These are phyloP conservation scores for Ichneumoninae sp. DNA, from an alignment of 2,888 invertebrate species.

Conservation along the genomic window DNA sequence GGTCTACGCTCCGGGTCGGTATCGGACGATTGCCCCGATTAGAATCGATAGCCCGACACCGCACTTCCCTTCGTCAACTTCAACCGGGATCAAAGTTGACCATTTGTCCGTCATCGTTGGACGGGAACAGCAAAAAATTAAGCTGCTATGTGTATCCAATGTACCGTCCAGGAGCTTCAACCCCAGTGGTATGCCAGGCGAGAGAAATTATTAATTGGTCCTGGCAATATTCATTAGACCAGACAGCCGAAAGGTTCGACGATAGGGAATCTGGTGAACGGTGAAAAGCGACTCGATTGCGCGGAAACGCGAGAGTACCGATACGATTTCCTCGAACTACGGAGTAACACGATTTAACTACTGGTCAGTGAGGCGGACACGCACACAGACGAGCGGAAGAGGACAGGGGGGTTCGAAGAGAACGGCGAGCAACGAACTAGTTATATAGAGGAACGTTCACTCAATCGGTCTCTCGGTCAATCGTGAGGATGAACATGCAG, in stretches of 20 bases:
- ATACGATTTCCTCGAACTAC: conserved; percentile 19
- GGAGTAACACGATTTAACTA: conserved; percentile 22
- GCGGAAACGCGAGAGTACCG: conserved; percentile 10
- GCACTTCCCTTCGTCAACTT: no score
- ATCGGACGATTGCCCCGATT: no score
- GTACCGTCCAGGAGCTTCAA: not conserved
- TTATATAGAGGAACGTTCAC: conserved; percentile 19
- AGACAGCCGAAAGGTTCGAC: not conserved
- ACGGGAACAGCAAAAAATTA: not conserved
- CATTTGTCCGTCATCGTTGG: not conserved
- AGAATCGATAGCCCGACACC: no score
- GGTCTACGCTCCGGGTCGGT: not conserved
- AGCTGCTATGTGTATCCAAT: not conserved
- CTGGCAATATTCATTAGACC: not conserved
- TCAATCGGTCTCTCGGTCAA: conserved; percentile 21
- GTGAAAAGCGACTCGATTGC: not conserved
- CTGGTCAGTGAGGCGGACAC: conserved; percentile 3
- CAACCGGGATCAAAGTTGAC: not conserved
- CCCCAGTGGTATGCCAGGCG: not conserved
- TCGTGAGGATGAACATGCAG: conserved; percentile 12
- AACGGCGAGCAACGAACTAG: conserved; percentile 26
- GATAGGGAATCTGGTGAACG: not conserved
- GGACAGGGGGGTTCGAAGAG: conserved; percentile 9
- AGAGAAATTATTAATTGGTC: not conserved
- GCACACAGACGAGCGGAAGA: not conserved